Conservation (phyloP, 2,113 vertebrate species). For the Orycteropus afer region DNA sequence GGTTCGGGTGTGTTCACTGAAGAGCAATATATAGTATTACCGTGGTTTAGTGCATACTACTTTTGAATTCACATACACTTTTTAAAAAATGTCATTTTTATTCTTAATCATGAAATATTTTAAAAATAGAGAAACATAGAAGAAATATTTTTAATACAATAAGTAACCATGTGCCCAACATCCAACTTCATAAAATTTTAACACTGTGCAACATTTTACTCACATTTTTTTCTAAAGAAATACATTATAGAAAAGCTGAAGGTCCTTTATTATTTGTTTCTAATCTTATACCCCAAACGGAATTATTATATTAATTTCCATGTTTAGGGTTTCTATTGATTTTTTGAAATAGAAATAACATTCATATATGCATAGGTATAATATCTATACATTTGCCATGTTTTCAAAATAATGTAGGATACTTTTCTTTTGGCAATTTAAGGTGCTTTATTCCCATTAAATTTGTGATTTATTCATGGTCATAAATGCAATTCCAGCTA, state of each 20-base stretch:
- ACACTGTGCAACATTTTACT: background rate
- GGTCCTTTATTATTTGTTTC: background rate
- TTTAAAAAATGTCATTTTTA: background rate
- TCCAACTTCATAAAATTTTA: background rate
- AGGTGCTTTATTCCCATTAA: background rate
- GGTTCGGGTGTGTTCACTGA: background rate
- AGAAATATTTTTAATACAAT: background rate
- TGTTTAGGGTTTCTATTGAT: background rate
- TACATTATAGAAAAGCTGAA: background rate
- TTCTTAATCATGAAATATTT: background rate
- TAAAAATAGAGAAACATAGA: background rate
- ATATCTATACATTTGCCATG: background rate
- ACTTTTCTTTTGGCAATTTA: background rate
- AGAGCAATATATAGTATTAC: background rate
- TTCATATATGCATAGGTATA: background rate
- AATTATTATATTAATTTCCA: background rate
- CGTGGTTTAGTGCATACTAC: background rate
- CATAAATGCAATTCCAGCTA: background rate
- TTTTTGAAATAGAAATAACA: constrained; percentile 13
- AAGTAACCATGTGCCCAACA: background rate
- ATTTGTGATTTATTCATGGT: background rate
- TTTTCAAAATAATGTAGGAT: constrained; percentile 14
- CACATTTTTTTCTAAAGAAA: background rate
- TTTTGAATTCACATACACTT: background rate
- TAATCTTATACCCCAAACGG: background rate